Evolutionary conservation across 2,113 vertebrate genomes (phyloP), one percentile per base, ranked within the genome.

Genomic region (Rhinopithecus roxellana): DNA sequence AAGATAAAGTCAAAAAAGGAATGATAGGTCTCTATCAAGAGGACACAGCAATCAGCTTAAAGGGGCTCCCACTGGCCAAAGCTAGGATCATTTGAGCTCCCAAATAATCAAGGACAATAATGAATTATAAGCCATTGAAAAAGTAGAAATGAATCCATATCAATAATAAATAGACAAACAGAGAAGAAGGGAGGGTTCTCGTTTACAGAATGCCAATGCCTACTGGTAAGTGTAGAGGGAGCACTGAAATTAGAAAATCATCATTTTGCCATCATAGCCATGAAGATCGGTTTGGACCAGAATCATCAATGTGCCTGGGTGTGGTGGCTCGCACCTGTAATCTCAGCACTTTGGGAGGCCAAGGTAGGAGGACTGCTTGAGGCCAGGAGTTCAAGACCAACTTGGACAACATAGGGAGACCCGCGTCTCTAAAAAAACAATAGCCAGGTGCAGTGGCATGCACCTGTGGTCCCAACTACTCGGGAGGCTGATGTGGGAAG

Each of bases 21-120:
- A 70, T 70, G 52, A 55, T 20, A 55, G 52, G 18, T 20, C 52
- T 18, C 20, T 20, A 45, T 48, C 25, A 27, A 72, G 84, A 69
- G 64, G 61, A 52, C 70, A 90, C 3, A 75, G 55, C 55, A 64
- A 27, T 59, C 38, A 79, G 59, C 50, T 70, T 50, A 48, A 57
- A 69, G 40, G 25, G 74, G 27, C 23, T 72, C 40, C 80, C 61
- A 79, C 23, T 50, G 81, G 40, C 38, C 81, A 86, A 91, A 57
- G 40, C 74, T 91, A 32, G 57, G 45, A 45, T 52, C n/a, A 80
- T 22, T 14, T 89, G 77, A 84, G 48, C 57, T 55, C 35, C 55
- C 75, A 94, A 84, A 94, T 45, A 90, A 61, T 94, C 50, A 81
- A 94, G 64, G 77, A 72, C 23, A 52, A 75, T 77, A 67, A 67